A percentile compares a stretch with the other conserved stretches of the same genome.
phyloP scores from a whole-genome alignment of 2,797 vertebrate genomes.

The Morelia viridis region DNA sequence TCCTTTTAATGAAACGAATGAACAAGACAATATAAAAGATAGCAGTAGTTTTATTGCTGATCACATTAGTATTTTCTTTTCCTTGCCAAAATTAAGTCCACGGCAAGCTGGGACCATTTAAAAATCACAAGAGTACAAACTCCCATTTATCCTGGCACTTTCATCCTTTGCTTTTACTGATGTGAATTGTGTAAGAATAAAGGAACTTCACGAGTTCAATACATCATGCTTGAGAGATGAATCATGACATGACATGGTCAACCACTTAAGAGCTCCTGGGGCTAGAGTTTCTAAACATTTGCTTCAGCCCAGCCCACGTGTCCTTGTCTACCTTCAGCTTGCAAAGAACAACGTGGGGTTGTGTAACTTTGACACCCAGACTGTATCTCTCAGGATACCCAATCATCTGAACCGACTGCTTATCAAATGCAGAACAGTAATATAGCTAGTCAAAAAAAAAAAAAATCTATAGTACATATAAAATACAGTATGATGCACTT shows the following conservation, averaged over 20 bases:
- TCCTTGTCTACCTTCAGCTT: background rate
- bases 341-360: background rate
- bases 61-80: conserved; percentile 28
- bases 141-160: conserved; percentile 32
- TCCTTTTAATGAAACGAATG: conserved; percentile 24
- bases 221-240: background rate
- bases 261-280: too few species aligned
- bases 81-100: conserved; percentile 40
- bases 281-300: background rate
- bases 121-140: conserved; percentile 32
- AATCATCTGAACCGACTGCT: conserved; percentile 43
- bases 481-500: conserved; percentile 83
- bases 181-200: background rate
- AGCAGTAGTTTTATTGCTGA: conserved; percentile 64
- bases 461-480: conserved; percentile 67
- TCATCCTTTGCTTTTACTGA: background rate
- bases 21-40: background rate
- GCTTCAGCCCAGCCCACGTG: background rate
- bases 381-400: background rate
- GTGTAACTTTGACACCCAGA: background rate
- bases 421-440: conserved; percentile 45
- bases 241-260: background rate
- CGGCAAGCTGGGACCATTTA: conserved; percentile 31
- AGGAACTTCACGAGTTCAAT: background rate
- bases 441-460: conserved; percentile 28